Conservation (phyloP, 2,888 invertebrate genomes). For the Caenorhabditis panamensis region DNA sequence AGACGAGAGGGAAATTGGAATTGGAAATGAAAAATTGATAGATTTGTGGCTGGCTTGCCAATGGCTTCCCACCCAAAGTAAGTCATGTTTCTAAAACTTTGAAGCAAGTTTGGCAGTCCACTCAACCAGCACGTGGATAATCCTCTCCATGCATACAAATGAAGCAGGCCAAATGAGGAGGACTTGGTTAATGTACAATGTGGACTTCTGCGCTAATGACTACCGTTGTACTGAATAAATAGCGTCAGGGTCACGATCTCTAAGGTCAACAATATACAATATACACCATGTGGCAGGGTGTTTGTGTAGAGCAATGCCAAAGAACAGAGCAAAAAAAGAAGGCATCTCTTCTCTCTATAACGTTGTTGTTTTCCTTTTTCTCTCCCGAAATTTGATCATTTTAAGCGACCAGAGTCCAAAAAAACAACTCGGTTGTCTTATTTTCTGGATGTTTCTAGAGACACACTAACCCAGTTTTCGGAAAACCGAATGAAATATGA, state of each 20-base stretch:
- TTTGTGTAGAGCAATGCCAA: background rate
- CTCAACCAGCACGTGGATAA: constrained; percentile 1
- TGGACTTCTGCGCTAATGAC: background rate
- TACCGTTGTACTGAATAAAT: constrained; percentile 1
- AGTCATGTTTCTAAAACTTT: constrained; percentile 3
- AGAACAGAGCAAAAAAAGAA: background rate
- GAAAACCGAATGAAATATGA: background rate
- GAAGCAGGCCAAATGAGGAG: constrained; percentile 2
- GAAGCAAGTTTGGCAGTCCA: background rate
- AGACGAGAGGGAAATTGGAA: too few relatives aligned
- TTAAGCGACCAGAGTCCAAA: constrained; percentile 39
- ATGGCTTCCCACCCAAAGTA: background rate
- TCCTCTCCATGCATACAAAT: constrained; percentile 34
- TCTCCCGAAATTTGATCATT: constrained; percentile 45
- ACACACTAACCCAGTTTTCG: too few relatives aligned
- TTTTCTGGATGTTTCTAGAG: constrained; percentile 14
- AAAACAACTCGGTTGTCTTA: constrained; percentile 13
- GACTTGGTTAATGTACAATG: background rate
- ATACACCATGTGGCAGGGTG: constrained; percentile 4
- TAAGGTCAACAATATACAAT: background rate
- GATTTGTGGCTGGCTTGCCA: too few relatives aligned
- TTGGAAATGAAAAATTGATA: too few relatives aligned
- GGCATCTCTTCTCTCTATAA: constrained; percentile 1
- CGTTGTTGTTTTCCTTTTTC: constrained; percentile 14
- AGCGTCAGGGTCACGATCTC: background rate